Percentiles rank a stretch among this genome's conserved stretches.
phyloP scores from a whole-genome alignment of 2,888 invertebrate species.

The Cataglyphis livida region DNA sequence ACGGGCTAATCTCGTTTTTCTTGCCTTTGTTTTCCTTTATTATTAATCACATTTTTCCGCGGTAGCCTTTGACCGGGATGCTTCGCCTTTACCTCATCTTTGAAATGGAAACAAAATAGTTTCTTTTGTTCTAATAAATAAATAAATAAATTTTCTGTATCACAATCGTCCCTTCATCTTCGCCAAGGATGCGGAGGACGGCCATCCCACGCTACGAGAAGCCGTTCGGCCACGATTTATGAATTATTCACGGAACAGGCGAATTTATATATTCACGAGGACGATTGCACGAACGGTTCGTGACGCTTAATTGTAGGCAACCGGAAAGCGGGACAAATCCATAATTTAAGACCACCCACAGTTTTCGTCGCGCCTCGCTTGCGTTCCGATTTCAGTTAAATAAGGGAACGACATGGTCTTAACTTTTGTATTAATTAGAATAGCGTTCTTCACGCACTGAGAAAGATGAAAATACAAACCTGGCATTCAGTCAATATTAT shows the following conservation, averaged over 20 bases:
- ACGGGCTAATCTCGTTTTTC: conserved; percentile 1
- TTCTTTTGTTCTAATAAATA: conserved; percentile 6
- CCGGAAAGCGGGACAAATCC: conserved; percentile 36
- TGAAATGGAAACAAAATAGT: conserved; percentile 6
- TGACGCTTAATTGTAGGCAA: conserved; percentile 40
- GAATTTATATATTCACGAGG: conserved; percentile 46
- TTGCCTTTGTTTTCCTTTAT: conserved; percentile 16
- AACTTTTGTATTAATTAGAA: conserved; percentile 31
- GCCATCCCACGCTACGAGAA: neutral
- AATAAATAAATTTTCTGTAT: conserved; percentile 23
- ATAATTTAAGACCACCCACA: conserved; percentile 40
- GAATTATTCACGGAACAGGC: conserved; percentile 64
- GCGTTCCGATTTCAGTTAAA: neutral
- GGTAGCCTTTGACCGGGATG: conserved; percentile 31
- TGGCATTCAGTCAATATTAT: neutral
- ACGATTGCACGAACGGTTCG: conserved; percentile 54
- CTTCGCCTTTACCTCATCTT: neutral
- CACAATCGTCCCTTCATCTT: conserved; percentile 33
- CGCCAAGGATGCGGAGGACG: neutral
- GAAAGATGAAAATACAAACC: neutral
- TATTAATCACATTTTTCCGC: conserved; percentile 50
- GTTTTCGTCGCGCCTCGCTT: neutral
- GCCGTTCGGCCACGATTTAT: conserved; percentile 58
- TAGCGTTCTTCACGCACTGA: neutral
- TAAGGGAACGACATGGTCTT: neutral